phyloP scores from a whole-genome alignment of 2,113 vertebrate species.

The Copsychus sechellarum region DNA sequence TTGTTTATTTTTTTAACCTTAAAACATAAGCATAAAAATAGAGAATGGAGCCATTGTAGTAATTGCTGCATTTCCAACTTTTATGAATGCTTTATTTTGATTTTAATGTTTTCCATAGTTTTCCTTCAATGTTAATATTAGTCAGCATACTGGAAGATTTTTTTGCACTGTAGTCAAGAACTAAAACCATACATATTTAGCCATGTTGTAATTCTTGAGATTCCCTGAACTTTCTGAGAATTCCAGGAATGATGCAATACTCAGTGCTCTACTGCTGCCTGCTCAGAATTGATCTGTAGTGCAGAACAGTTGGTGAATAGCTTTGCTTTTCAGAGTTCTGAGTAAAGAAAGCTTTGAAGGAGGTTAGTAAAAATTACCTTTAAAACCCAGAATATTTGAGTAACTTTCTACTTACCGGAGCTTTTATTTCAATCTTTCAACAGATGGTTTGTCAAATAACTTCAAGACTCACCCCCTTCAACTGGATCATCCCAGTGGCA shows the following conservation, averaged over 20 bases:
- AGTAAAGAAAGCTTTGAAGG: neutral
- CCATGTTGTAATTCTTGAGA: neutral
- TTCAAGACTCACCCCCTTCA: slow-evolving; percentile 85
- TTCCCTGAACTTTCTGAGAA: neutral
- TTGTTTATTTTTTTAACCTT: neutral
- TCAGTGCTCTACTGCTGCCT: neutral
- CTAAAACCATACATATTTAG: accelerated
- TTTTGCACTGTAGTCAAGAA: neutral
- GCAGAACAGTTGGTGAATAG: neutral
- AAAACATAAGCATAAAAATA: neutral
- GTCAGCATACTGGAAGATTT: neutral
- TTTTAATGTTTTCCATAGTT: neutral
- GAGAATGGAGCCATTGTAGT: neutral
- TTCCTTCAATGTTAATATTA: neutral
- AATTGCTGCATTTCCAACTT: neutral
- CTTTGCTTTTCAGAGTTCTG: neutral
- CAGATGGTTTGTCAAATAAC: slow-evolving; percentile 79
- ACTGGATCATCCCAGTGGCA: slow-evolving; percentile 74
- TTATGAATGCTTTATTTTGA: neutral
- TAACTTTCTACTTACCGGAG: neutral
- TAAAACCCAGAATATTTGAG: neutral
- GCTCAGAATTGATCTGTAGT: neutral
- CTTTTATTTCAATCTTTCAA: slow-evolving; percentile 24
- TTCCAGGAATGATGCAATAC: neutral
- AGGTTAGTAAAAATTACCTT: neutral